Evolutionary conservation across 2,113 vertebrate species (phyloP).

Genomic region (Podilymbus podiceps): DNA sequence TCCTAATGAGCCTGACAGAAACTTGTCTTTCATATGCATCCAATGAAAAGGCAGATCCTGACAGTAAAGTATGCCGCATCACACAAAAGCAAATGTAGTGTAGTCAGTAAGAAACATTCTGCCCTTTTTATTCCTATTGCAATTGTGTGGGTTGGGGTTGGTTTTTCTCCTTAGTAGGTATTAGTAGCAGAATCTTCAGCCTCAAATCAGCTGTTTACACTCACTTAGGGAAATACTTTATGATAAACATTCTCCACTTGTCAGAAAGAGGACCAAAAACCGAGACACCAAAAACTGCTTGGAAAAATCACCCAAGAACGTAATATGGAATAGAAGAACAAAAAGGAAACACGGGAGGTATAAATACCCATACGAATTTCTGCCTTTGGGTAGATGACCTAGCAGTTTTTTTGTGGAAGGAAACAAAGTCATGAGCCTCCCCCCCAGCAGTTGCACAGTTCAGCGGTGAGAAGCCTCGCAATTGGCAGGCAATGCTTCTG

Average conservation of each 20-base stretch:
- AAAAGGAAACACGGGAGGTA: background rate
- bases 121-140: background rate
- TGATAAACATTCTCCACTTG: background rate
- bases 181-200: background rate
- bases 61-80: background rate
- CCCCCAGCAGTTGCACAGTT: background rate
- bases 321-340: background rate
- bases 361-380: background rate
- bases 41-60: background rate
- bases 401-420: background rate
- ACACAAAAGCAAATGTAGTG: background rate
- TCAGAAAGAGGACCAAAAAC: background rate
- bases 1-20: background rate
- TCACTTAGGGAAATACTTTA: background rate
- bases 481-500: background rate
- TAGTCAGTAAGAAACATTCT: background rate
- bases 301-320: background rate
- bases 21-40: background rate
- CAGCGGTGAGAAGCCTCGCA: background rate
- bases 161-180: background rate
- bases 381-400: background rate
- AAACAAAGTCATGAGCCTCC: background rate
- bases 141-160: background rate
- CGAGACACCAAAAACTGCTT: background rate
- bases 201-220: background rate